phyloP scores from a whole-genome alignment of 2,113 vertebrate genomes.

The Mobula birostris region DNA sequence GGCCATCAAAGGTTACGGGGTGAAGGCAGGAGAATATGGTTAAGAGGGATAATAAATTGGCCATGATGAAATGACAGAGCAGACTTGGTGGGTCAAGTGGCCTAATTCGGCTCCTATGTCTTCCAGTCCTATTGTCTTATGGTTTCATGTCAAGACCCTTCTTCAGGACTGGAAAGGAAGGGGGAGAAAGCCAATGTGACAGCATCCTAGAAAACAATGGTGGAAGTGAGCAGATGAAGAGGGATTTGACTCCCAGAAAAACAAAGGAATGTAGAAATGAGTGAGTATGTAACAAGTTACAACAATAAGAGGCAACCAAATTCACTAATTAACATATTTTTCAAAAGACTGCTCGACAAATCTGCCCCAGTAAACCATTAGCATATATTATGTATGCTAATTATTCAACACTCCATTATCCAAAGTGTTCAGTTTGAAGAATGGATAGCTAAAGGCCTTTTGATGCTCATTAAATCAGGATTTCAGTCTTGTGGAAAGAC shows the following conservation, averaged over 20 bases:
- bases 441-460: neutral
- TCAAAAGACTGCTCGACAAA: slow-evolving; percentile 25
- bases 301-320: neutral
- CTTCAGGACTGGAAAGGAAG: too few species aligned
- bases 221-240: neutral
- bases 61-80: too few species aligned
- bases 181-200: too few species aligned
- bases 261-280: neutral
- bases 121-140: too few species aligned
- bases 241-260: neutral
- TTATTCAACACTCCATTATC: slow-evolving; percentile 21
- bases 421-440: neutral
- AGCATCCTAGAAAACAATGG: neutral
- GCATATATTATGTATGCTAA: slow-evolving; percentile 11
- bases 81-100: too few species aligned
- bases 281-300: neutral
- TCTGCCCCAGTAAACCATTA: neutral
- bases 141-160: too few species aligned
- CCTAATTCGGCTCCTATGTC: too few species aligned
- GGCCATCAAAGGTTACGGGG: too few species aligned
- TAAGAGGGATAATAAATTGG: too few species aligned
- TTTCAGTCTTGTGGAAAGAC: neutral
- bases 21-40: too few species aligned
- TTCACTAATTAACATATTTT: slow-evolving; percentile 25
- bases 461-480: neutral